These are phyloP conservation scores for Enoplosus armatus DNA, from an alignment of 2,797 vertebrate genomes.

Conservation along the genomic window DNA sequence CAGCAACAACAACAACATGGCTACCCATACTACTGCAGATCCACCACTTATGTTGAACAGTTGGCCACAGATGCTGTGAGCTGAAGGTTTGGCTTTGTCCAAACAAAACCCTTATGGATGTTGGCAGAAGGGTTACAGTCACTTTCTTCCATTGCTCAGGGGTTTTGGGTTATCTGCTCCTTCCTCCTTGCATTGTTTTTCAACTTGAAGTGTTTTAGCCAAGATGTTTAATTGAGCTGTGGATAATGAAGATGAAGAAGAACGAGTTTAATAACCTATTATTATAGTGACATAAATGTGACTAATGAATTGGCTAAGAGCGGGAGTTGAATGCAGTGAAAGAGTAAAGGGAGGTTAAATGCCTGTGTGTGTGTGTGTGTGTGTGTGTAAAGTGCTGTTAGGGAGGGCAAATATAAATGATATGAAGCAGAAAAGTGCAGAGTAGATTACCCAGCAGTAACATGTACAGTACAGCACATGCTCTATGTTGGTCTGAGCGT, in stretches of 20 bases:
- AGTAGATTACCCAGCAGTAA: conserved; percentile 43
- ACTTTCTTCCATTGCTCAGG: conserved; percentile 21
- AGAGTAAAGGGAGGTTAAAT: conserved; percentile 43
- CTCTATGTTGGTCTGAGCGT: conserved; percentile 31
- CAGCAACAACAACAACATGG: conserved; percentile 26
- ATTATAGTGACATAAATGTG: conserved; percentile 26
- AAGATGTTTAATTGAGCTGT: conserved; percentile 7
- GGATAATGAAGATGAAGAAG: conserved; percentile 16
- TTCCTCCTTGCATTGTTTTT: not conserved
- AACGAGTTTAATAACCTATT: conserved; percentile 12
- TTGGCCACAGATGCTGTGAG: conserved; percentile 3
- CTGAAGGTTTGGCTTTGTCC: conserved; percentile 25
- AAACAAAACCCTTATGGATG: conserved; percentile 25
- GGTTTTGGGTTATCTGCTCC: conserved; percentile 3
- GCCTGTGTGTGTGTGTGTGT: conserved; percentile 17
- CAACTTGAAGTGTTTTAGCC: conserved; percentile 1
- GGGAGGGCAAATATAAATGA: conserved; percentile 45
- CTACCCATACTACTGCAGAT: conserved; percentile 17
- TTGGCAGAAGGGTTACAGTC: conserved; percentile 17
- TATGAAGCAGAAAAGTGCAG: conserved; percentile 54
- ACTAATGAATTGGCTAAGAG: conserved; percentile 30
- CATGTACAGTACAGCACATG: conserved; percentile 22
- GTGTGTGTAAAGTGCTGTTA: conserved; percentile 43
- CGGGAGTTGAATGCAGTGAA: conserved; percentile 26
- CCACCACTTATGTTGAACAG: conserved; percentile 20